Conservation (phyloP, 2,113 vertebrate genomes). For the Falcunculus frontatus region DNA sequence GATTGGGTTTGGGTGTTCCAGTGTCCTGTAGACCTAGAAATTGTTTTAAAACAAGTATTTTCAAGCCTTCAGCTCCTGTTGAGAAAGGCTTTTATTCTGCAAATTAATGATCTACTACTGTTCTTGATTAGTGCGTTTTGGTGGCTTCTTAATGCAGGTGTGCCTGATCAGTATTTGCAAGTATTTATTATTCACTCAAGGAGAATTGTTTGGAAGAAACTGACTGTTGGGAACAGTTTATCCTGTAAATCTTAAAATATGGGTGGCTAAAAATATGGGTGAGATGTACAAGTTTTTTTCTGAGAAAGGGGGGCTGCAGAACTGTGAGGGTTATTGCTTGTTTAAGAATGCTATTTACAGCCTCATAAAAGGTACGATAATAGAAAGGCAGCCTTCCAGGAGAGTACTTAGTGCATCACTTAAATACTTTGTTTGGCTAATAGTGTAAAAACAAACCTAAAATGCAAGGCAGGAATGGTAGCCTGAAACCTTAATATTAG, state of each 20-base stretch:
- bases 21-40: background rate
- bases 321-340: slow-evolving; percentile 22
- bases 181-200: background rate
- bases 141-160: background rate
- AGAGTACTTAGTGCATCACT: background rate
- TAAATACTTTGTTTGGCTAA: background rate
- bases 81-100: slow-evolving; percentile 16
- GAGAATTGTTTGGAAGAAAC: background rate
- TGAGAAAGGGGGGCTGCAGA: background rate
- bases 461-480: background rate
- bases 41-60: slow-evolving; percentile 6
- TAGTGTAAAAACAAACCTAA: background rate
- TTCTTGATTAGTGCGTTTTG: background rate
- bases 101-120: slow-evolving; percentile 1
- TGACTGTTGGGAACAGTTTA: background rate
- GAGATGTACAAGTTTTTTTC: background rate
- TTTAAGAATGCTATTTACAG: slow-evolving; percentile 55
- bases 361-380: slow-evolving; percentile 24
- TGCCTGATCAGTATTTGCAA: background rate
- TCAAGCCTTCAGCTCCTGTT: background rate
- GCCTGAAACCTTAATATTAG: background rate
- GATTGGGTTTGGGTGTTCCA: background rate
- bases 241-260: background rate
- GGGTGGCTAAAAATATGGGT: background rate
- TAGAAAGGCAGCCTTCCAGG: slow-evolving; percentile 37